Evolutionary conservation across 1,140 invertebrate genomes (phyloP), one percentile per base, ranked within the genome.

Genomic region (Camponotus pennsylvanicus): DNA sequence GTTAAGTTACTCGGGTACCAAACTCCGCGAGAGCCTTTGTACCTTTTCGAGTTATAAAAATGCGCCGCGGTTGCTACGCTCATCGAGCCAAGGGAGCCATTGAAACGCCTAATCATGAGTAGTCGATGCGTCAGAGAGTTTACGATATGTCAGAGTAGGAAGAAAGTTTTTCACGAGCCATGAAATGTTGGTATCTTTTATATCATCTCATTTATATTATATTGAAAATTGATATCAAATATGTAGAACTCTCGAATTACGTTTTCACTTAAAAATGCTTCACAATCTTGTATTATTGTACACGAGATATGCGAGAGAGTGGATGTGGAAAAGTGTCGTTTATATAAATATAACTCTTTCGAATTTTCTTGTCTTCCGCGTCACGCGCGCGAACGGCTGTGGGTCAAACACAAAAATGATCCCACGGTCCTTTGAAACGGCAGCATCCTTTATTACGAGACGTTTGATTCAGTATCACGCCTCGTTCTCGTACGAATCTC

Each of bases 381-480:
- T 63, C 61, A 73, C 73, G 40, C 79, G 59, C 70, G 52, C 27
- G 77, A 27, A 76, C 77, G 73, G 34, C 71, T 83, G 66, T 21
- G 76, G 73, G 66, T n/a, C 67, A 85, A 88, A 86, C 78, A 86
- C 67, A 87, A 91, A 89, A 89, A 90, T 86, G 86, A 91, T 92
- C 91, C 92, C 92, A 92, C 92, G 92, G 87, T 92, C 84, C 88
- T 92, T 92, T 89, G 73, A 90, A 85, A 90, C 89, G 85, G 82
- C 91, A 89, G 89, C 90, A 92, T 92, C 92, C 92, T 91, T 92
- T 92, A 92, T 92, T 92, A 92, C 66, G 86, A 69, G 89, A 88
- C 88, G 79, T 91, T 92, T 91, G 92, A 92, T 92, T 92, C 92
- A 92, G 91, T 92, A 92, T 92, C 92, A 92, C 92, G 92, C 90